Conservation (phyloP, 2,113 vertebrate genomes). For the Corythoichthys intestinalis region DNA sequence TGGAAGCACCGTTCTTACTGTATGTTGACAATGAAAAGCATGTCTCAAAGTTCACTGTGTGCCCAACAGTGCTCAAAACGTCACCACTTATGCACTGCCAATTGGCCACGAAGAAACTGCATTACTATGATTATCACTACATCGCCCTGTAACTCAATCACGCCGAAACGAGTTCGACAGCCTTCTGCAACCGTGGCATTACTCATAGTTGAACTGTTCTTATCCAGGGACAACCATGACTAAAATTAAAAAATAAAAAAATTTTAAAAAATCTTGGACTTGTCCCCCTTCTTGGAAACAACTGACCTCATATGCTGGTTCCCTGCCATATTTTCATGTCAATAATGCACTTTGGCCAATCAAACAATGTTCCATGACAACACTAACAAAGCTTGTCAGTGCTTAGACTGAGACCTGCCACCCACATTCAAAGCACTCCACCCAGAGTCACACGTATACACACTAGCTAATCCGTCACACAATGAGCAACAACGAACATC, state of each 20-base stretch:
- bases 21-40: not conserved
- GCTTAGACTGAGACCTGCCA: slow-evolving; percentile 6
- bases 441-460: not conserved
- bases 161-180: slow-evolving; percentile 37
- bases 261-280: slow-evolving; percentile 2
- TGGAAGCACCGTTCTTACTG: not conserved
- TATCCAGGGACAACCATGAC: slow-evolving; percentile 19
- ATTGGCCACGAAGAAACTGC: not conserved
- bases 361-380: not conserved
- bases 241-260: slow-evolving; percentile 8
- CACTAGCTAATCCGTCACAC: not conserved
- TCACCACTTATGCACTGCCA: not conserved
- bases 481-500: not conserved
- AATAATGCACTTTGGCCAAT: not conserved
- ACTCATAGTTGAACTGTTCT: slow-evolving; percentile 32
- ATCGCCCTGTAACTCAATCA: slow-evolving; percentile 45
- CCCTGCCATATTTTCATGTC: slow-evolving; percentile 6
- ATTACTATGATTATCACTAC: slow-evolving; percentile 24
- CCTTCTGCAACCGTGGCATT: slow-evolving; percentile 39
- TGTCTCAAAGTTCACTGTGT: slow-evolving; percentile 1
- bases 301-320: slow-evolving; percentile 18
- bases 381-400: slow-evolving; percentile 2
- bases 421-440: not conserved
- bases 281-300: slow-evolving; percentile 11
- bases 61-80: slow-evolving; percentile 1